A percentile compares a stretch with the other conserved stretches of the same genome.
Evolutionary conservation across 1,140 invertebrate genomes (phyloP).

Genomic region (Frieseomelitta varia): DNA sequence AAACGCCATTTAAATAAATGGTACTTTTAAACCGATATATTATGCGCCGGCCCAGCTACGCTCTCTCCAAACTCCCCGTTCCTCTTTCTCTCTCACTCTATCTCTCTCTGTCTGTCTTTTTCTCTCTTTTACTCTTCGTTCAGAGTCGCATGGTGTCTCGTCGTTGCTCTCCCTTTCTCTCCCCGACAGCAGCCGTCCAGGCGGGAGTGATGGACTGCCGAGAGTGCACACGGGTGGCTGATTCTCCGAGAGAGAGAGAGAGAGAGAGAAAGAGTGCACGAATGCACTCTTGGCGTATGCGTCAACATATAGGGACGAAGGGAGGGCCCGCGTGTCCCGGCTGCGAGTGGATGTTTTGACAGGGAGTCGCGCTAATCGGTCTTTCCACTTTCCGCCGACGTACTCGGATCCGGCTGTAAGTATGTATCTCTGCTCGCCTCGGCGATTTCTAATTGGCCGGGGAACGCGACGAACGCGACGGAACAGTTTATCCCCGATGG

Average conservation of each 20-base stretch:
- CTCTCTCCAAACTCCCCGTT: not conserved
- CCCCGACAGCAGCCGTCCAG: constrained; percentile 54
- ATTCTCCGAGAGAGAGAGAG: constrained; percentile 55
- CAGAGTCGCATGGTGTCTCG: not conserved
- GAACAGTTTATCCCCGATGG: constrained; percentile 62
- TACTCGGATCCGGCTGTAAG: constrained; percentile 49
- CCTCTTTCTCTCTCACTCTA: constrained; percentile 12
- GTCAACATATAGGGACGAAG: constrained; percentile 22
- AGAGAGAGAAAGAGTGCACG: constrained; percentile 48
- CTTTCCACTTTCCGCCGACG: constrained; percentile 75
- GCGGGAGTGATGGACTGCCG: constrained; percentile 76
- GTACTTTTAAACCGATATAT: constrained; percentile 81
- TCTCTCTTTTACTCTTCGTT: constrained; percentile 45
- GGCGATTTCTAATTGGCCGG: constrained; percentile 61
- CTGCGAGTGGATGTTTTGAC: constrained; percentile 77
- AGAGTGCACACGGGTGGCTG: constrained; percentile 75
- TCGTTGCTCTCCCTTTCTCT: constrained; percentile 11
- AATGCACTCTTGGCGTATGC: constrained; percentile 64
- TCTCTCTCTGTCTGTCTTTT: constrained; percentile 37
- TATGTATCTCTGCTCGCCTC: constrained; percentile 34
- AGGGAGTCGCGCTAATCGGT: constrained; percentile 79
- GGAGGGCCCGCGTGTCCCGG: constrained; percentile 44
- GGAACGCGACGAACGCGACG: constrained; percentile 4
- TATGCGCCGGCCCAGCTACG: constrained; percentile 68
- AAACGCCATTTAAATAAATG: constrained; percentile 81